Evolutionary conservation across 2,113 vertebrate genomes (phyloP).

Genomic region (Calypte anna): DNA sequence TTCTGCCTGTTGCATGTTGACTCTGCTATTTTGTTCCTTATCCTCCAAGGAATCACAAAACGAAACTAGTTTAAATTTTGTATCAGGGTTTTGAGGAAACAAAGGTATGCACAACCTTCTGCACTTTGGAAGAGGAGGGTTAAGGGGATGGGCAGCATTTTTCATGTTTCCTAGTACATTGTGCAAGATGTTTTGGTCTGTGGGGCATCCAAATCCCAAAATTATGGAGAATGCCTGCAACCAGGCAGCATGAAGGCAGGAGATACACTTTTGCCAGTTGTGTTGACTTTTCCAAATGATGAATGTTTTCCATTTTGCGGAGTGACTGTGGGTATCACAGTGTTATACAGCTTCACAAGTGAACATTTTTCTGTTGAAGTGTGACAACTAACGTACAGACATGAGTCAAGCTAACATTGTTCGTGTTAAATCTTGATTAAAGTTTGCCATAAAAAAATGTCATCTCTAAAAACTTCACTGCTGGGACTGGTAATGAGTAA

Average conservation of each 20-base stretch:
- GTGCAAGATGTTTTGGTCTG: neutral
- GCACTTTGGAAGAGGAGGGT: neutral
- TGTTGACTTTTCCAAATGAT: neutral
- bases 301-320: neutral
- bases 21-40: neutral
- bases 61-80: neutral
- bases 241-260: neutral
- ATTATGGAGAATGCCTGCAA: neutral
- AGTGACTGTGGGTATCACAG: neutral
- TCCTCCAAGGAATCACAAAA: neutral
- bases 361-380: neutral
- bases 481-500: neutral
- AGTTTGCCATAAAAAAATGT: neutral
- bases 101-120: fast-evolving
- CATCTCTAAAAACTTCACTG: neutral
- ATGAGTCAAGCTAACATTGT: neutral
- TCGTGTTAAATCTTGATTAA: neutral
- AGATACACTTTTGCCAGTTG: neutral
- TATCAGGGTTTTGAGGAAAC: neutral
- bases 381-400: neutral
- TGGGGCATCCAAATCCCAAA: neutral
- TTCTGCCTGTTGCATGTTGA: neutral
- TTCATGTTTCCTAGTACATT: neutral
- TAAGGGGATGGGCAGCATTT: neutral
- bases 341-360: neutral